Percentiles rank a stretch among this genome's conserved stretches.
Conservation (phyloP, 2,888 invertebrate species). For the Lagria hirta region DNA sequence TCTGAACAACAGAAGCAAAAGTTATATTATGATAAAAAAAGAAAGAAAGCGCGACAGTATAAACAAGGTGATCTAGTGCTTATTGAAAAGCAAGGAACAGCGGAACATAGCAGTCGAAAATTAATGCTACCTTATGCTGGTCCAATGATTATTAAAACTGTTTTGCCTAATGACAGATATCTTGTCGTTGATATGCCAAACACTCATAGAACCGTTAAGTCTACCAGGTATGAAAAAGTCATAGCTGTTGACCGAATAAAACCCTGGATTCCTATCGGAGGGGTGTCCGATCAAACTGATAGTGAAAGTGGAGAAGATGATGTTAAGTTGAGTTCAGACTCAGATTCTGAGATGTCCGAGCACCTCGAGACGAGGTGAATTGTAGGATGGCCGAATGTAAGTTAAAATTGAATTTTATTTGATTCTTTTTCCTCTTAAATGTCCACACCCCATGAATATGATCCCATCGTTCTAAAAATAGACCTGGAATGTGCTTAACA, state of each 20-base stretch:
- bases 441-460: no score
- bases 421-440: no score
- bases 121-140: slow-evolving; percentile 24
- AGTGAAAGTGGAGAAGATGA: no score
- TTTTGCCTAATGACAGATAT: slow-evolving; percentile 16
- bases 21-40: slow-evolving; percentile 19
- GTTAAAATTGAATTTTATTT: no score
- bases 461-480: no score
- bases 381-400: no score
- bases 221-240: slow-evolving; percentile 1
- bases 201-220: background rate
- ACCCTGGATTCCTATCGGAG: slow-evolving; percentile 22
- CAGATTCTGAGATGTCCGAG: no score
- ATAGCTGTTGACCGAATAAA: slow-evolving; percentile 10
- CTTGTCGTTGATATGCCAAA: slow-evolving; percentile 7
- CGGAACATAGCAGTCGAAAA: slow-evolving; percentile 25
- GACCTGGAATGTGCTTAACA: no score
- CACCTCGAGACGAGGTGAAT: no score
- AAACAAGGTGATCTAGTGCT: slow-evolving; percentile 28
- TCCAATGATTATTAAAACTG: slow-evolving; percentile 26
- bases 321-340: no score
- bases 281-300: slow-evolving; percentile 21
- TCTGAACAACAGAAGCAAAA: slow-evolving; percentile 20
- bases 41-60: slow-evolving; percentile 15
- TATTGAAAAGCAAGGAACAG: slow-evolving; percentile 22